Conservation (phyloP, 1,140 invertebrate genomes). For the Maniola jurtina region DNA sequence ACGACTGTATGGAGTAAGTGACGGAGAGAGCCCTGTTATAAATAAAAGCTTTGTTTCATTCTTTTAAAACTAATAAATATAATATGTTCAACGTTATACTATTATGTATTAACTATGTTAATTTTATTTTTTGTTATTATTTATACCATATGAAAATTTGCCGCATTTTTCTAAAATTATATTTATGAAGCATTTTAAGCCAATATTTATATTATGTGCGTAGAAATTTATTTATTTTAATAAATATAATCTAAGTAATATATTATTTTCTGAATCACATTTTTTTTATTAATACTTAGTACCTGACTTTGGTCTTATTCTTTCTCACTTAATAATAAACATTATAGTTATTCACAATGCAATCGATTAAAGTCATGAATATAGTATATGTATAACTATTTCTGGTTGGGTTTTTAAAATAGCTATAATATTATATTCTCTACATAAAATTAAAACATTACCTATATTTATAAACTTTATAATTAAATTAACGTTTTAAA, state of each 20-base stretch:
- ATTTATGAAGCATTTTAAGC: background rate
- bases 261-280: slow-evolving; percentile 13
- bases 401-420: no score
- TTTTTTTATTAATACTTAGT: slow-evolving; percentile 16
- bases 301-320: slow-evolving; percentile 9
- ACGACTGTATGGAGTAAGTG: no score
- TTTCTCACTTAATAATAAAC: slow-evolving; percentile 3
- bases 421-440: no score
- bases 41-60: no score
- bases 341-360: background rate
- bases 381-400: no score
- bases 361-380: no score
- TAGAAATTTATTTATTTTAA: slow-evolving; percentile 14
- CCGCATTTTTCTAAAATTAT: background rate
- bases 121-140: background rate
- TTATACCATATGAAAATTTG: background rate
- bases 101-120: background rate
- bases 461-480: no score
- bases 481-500: no score
- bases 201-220: slow-evolving; percentile 13
- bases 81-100: no score
- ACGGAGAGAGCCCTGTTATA: no score
- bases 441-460: no score
- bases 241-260: slow-evolving; percentile 13
- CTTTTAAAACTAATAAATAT: no score